Evolutionary conservation across 1,140 invertebrate species (phyloP).

Genomic region (Ericerus pela): DNA sequence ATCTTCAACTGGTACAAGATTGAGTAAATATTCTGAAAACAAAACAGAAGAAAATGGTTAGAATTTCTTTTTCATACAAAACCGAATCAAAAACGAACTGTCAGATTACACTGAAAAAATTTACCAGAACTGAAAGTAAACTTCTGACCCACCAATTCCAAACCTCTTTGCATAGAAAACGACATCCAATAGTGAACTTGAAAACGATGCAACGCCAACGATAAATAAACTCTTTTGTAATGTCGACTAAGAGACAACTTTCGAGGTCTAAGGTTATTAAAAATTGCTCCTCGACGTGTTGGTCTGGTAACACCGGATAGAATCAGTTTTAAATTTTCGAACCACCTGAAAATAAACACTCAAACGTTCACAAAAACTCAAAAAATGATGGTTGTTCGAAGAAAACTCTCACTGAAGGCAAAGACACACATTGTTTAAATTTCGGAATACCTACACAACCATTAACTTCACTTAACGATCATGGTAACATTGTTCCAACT

Average conservation of each 20-base stretch:
- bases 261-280: constrained; percentile 62
- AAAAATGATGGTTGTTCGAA: not conserved
- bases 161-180: constrained; percentile 85
- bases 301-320: constrained; percentile 89
- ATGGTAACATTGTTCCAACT: too few relatives aligned
- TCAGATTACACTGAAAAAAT: not conserved
- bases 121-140: constrained; percentile 62
- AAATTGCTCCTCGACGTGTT: constrained; percentile 74
- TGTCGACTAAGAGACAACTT: constrained; percentile 87
- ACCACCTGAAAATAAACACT: constrained; percentile 45
- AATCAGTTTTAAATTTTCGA: constrained; percentile 90
- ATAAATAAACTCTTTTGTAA: constrained; percentile 73
- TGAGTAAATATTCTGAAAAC: constrained; percentile 51
- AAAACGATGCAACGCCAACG: constrained; percentile 73
- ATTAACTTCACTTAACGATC: too few relatives aligned
- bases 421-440: too few relatives aligned
- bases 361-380: too few relatives aligned
- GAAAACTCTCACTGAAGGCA: not conserved
- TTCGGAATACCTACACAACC: too few relatives aligned
- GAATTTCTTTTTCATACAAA: not conserved
- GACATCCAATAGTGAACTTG: constrained; percentile 98
- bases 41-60: constrained; percentile 17
- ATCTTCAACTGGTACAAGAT: constrained; percentile 57
- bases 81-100: not conserved
- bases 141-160: constrained; percentile 74